Conservation (phyloP, 1,140 invertebrate genomes). For the Coelopa frigida region DNA sequence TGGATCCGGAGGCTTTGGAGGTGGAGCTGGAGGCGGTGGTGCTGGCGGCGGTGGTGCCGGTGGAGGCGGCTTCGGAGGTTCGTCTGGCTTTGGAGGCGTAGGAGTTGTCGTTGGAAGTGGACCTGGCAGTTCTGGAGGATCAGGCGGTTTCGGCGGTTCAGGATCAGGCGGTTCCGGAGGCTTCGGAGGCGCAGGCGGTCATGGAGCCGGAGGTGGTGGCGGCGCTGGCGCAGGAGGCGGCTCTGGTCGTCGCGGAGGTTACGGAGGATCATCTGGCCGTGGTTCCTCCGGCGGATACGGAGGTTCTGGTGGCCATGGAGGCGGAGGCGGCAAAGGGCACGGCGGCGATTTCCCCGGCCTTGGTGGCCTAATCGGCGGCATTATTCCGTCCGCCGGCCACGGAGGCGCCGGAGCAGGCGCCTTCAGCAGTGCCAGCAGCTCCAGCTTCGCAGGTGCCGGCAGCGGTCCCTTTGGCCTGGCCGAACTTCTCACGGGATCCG, state of each 20-base stretch:
- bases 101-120: neutral
- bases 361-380: no score
- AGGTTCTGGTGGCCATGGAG: neutral
- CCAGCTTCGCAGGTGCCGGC: slow-evolving; percentile 5
- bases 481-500: slow-evolving; percentile 21
- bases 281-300: neutral
- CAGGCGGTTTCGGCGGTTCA: neutral
- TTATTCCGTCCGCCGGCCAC: no score
- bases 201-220: neutral
- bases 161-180: slow-evolving; percentile 1
- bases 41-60: neutral
- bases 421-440: slow-evolving; percentile 6
- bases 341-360: slow-evolving; percentile 13
- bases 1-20: neutral
- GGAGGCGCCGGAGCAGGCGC: slow-evolving; percentile 22
- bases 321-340: slow-evolving; percentile 15
- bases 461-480: slow-evolving; percentile 4
- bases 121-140: neutral
- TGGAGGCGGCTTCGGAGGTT: neutral
- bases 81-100: neutral
- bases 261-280: no score
- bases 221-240: slow-evolving; percentile 1
- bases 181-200: neutral
- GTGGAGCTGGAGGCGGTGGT: neutral
- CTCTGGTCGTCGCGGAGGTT: neutral